Base-by-base conservation (phyloP, 2,113 vertebrate species). In the Hypocryptadius cinnamomeus region DNA sequence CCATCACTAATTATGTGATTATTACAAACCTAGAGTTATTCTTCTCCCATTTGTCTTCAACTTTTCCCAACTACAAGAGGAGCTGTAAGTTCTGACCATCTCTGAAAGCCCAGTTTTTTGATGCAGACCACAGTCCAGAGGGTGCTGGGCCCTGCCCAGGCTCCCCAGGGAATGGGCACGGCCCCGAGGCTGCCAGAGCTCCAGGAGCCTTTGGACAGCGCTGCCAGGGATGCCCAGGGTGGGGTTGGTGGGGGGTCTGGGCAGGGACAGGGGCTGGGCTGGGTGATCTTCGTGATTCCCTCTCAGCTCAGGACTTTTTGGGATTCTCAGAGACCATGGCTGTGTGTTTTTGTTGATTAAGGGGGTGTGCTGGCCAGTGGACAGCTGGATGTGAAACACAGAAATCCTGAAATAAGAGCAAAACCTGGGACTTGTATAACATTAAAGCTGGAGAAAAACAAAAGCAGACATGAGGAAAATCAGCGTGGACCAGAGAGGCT, bases 191-290 rank as follows among this genome's bases (percentile, higher is more conserved):
- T 84, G 59, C 57, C 69, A 73, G 40, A 84, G 81, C 69, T 84
- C 68, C 80, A 45, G 80, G 57, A 45, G 80, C 6, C 1, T 16
- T 70, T 60, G 79, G 66, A 1, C 20, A 83, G 5, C 31, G 31
- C 76, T 47, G 39, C 63, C 83, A 86, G 83, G 53, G 63, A 19
- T 77, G 84, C 8, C 2, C 73, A 78, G 73, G 64, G 2, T 61
- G 54, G 47, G 33, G 0, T 6, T 60, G 15, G 1, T 68, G 54
- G 47, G 37, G 39, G 0, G 15, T 45, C 64, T 86, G 54, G 0
- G 64, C 64, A 61, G 28, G 48, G 20, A 0, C 16, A 15, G 65
- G 48, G 0, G 40, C 4, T 18, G 57, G 0, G 0, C 12, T 65
- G 23, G n/a, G 5, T 21, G 24, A 35, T 66, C 42, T 1, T 5